These are phyloP conservation scores for Cephus pulcher DNA, from an alignment of 2,888 invertebrate genomes.

Conservation along the genomic window DNA sequence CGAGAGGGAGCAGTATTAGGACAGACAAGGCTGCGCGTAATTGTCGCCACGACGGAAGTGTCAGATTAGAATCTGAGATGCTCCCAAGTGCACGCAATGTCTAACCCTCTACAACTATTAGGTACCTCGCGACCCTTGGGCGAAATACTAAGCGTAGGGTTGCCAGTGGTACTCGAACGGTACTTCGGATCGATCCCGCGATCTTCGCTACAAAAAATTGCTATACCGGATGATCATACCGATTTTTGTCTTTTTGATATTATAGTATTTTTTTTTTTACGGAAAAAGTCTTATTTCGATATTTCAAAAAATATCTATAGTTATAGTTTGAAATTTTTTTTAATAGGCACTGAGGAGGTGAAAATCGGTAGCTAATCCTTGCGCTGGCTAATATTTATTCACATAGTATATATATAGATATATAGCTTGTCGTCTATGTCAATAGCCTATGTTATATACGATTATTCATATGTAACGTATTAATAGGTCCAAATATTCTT, in stretches of 20 bases:
- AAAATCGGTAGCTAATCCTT: background rate
- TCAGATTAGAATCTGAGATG: conserved; percentile 64
- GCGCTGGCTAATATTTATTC: background rate
- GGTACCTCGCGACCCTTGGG: conserved; percentile 23
- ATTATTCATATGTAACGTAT: background rate
- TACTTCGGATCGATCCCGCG: background rate
- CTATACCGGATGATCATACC: background rate
- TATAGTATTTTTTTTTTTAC: background rate
- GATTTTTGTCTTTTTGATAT: background rate
- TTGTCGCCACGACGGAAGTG: conserved; percentile 61
- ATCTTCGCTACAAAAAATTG: background rate
- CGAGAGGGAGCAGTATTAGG: conserved; percentile 17
- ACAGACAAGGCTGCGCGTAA: conserved; percentile 39
- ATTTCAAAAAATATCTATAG: background rate
- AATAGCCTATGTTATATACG: background rate
- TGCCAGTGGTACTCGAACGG: conserved; percentile 36
- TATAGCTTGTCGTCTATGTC: background rate
- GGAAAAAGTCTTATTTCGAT: background rate
- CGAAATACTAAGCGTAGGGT: conserved; percentile 22
- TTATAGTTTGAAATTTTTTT: background rate
- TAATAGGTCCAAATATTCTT: conserved; percentile 13
- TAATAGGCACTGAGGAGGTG: background rate
- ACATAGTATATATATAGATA: background rate
- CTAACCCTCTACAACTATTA: conserved; percentile 44
- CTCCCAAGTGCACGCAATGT: conserved; percentile 50